Base-by-base conservation (phyloP, 1,140 invertebrate genomes). In the Neodiprion pinetum region DNA sequence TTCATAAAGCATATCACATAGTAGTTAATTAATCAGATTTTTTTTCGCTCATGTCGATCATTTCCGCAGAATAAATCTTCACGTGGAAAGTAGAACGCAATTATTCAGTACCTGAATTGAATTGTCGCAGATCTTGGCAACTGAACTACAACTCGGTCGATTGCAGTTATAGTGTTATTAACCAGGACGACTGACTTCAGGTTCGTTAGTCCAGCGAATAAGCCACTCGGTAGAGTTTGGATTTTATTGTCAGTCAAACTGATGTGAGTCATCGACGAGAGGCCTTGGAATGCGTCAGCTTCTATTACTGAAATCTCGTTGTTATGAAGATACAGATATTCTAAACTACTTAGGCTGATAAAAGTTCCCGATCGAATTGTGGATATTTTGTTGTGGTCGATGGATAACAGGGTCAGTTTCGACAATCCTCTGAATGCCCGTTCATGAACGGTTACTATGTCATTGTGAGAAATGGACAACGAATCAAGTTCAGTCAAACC, bases 401-500 rank as follows among this genome's bases (percentile, higher is more conserved):
- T 71, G 7, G 70, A 9, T 28, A 81, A 21, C 11, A 28, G 68
- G 49, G 69, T 75, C 28, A 81, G 53, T 7, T 11, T 21, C n/a
- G 48, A 17, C 73, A 81, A 40, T 1, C 69, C 72, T 21, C 66
- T 72, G 14, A 81, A 77, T 4, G 72, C 71, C 1, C 9, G 9
- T n/a, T 14, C 68, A 0, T 74, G 69, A 1, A 81, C 0, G 12
- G 66, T 17, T 21, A n/a, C 28, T 69, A 81, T n/a, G 4, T 12
- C 72, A 68, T 81, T 81, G 9, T 69, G 1, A n/a, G 77, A 69
- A 11, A 81, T 11, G 11, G 21, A 76, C 12, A 81, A 66, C 4
- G 53, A 21, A 7, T 79, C 73, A 53, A 81, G 12, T 8, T 79
- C 73, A 47, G 7, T 67, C 12, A 79, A 50, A 9, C 74, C 78